Conservation (phyloP, 2,113 vertebrate genomes). For the Oreotrochilus melanogaster region DNA sequence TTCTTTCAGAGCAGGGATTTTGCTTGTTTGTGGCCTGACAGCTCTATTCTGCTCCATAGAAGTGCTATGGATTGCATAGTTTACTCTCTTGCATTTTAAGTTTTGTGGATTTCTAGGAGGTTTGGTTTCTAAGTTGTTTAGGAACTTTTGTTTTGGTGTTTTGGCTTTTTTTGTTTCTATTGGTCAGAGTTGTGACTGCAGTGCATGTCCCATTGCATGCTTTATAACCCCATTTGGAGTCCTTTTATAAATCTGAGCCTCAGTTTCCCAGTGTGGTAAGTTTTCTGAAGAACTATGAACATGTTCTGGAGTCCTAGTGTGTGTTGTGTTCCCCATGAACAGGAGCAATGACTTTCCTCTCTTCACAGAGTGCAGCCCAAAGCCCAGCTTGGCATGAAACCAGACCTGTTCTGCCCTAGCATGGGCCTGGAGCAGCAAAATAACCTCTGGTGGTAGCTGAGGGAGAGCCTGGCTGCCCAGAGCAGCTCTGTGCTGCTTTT, state of each 20-base stretch:
- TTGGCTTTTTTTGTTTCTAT: not conserved
- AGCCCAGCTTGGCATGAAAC: not conserved
- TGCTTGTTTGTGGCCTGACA: not conserved
- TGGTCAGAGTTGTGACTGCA: not conserved
- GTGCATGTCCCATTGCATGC: not conserved
- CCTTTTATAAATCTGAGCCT: not conserved
- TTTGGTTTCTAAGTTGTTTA: not conserved
- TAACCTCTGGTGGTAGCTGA: not conserved
- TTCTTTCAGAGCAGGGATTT: not conserved
- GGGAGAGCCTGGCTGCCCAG: not conserved
- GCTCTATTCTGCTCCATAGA: not conserved
- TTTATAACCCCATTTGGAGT: not conserved
- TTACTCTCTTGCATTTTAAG: not conserved
- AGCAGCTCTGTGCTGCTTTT: not conserved
- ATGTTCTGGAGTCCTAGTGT: not conserved
- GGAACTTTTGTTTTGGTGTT: not conserved
- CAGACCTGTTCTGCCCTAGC: not conserved
- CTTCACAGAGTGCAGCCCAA: not conserved
- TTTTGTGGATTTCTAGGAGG: not conserved
- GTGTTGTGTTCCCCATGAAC: not conserved
- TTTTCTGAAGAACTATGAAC: not conserved
- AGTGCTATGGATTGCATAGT: not conserved
- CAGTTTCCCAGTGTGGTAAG: not conserved
- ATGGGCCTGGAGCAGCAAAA: not conserved
- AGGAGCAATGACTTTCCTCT: not conserved